Percentiles rank a stretch among this genome's conserved stretches.
phyloP scores from a whole-genome alignment of 2,888 invertebrate genomes.

The Parnassius mnemosyne region DNA sequence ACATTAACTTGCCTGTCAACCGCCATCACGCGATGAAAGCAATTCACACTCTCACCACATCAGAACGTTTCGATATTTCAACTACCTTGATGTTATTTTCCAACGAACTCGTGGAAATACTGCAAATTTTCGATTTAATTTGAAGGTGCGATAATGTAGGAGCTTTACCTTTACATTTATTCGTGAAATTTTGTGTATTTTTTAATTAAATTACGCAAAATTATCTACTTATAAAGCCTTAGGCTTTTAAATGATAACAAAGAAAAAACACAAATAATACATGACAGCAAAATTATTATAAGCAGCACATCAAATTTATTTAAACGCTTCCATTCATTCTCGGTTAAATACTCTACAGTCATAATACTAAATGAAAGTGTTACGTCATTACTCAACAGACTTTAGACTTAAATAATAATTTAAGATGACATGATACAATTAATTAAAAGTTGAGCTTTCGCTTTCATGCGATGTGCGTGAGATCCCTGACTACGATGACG shows the following conservation, averaged over 20 bases:
- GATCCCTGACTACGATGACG: constrained; percentile 21
- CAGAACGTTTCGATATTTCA: constrained; percentile 23
- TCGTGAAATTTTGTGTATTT: too few relatives aligned
- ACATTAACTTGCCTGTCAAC: constrained; percentile 25
- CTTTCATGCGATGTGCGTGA: constrained; percentile 34
- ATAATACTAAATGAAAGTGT: constrained; percentile 50
- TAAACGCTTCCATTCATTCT: neutral
- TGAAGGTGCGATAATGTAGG: neutral
- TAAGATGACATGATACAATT: constrained; percentile 50
- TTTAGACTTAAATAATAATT: constrained; percentile 37
- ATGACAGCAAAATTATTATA: too few relatives aligned
- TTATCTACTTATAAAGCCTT: too few relatives aligned
- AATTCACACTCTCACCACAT: constrained; percentile 21
- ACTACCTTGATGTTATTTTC: constrained; percentile 20
- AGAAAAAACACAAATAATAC: too few relatives aligned
- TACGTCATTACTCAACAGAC: constrained; percentile 54
- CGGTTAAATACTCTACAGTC: constrained; percentile 26
- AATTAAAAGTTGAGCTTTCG: constrained; percentile 47
- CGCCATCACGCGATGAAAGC: constrained; percentile 23
- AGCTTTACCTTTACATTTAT: too few relatives aligned
- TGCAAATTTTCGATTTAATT: constrained; percentile 5
- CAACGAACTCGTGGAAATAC: constrained; percentile 18
- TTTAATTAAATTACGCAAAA: too few relatives aligned
- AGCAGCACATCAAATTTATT: too few relatives aligned
- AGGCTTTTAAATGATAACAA: too few relatives aligned